A percentile compares a stretch with the other conserved stretches of the same genome.
Evolutionary conservation across 2,888 invertebrate genomes (phyloP).

Genomic region (Chrysodeixis includens): DNA sequence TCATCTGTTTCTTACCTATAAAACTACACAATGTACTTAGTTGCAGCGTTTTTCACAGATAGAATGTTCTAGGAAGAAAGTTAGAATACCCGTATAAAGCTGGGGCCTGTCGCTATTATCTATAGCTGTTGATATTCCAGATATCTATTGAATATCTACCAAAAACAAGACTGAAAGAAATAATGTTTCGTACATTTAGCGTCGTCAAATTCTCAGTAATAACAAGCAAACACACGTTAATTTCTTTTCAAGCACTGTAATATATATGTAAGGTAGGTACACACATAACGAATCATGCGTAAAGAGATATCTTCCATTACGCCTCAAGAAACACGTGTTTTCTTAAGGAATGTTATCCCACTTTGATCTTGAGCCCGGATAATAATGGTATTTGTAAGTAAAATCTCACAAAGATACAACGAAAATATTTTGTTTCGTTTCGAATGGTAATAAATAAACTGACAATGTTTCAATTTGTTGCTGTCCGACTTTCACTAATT

Average conservation of each 20-base stretch:
- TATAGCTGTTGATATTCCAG: no score
- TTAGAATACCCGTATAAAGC: no score
- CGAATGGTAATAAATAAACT: background rate
- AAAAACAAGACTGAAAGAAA: no score
- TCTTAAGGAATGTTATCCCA: constrained; percentile 7
- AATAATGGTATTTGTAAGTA: constrained; percentile 27
- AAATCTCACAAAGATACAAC: constrained; percentile 5
- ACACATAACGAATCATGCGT: constrained; percentile 16
- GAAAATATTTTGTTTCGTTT: background rate
- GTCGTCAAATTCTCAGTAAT: background rate
- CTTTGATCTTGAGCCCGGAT: constrained; percentile 20
- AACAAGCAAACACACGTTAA: background rate
- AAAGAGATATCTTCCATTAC: constrained; percentile 20
- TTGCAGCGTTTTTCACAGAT: no score
- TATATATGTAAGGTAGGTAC: background rate
- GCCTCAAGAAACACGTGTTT: constrained; percentile 15
- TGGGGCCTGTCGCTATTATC: no score
- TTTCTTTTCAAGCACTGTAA: background rate
- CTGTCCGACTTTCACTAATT: background rate
- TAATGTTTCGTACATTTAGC: background rate
- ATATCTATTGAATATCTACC: no score
- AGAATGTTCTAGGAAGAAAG: no score
- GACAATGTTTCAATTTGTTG: background rate
- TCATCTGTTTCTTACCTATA: no score
- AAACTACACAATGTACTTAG: no score